Base-by-base conservation (phyloP, 2,797 vertebrate genomes). In the Diglossa cyanea region DNA sequence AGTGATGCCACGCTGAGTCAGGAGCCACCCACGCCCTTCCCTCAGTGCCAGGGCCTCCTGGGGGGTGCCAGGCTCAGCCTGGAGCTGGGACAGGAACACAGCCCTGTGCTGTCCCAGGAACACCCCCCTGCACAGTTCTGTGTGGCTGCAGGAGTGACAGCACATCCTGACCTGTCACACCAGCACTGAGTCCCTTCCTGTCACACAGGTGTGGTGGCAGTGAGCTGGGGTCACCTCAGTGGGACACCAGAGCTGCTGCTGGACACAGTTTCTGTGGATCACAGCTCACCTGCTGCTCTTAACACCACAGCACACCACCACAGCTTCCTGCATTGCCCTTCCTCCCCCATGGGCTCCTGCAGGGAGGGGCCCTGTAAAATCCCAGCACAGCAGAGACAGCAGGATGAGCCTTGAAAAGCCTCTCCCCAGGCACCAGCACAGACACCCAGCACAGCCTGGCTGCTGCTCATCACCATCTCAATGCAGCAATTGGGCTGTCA, bases 1-100 rank as follows among this genome's bases (percentile, higher is more conserved):
- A 86, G 77, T 17, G 74, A 72, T 77, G 90, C 48, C 1, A 0
- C 0, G 1, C 84, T 96, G 95, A 96, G 65, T 96, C 94, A 96
- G 91, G 84, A 95, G 85, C 82, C 92, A 65, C 87, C 94, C 91
- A 37, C 85, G 0, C 28, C 1, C 83, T 73, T 13, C 94, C 83
- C 30, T 33, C 3, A 0, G 72, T 6, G 33, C 7, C 67, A 28
- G 42, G 58, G 76, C 44, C 68, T 57, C 72, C 82, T 53, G 0
- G 79, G 18, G 88, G 70, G 45, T 68, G 82, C 72, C 63, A 68
- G 47, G 1, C 75, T 79, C 77, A 31, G 25, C 67, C 71, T 16
- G 7, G 13, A 26, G 33, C 28, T 25, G 60, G 6, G 63, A 42
- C 71, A 82, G 72, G 48, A 48, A 63, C 20, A 15, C 33, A 35